Percentiles rank a stretch among this genome's conserved stretches.
phyloP scores from a whole-genome alignment of 2,888 invertebrate species.

The Allygus modestus region DNA sequence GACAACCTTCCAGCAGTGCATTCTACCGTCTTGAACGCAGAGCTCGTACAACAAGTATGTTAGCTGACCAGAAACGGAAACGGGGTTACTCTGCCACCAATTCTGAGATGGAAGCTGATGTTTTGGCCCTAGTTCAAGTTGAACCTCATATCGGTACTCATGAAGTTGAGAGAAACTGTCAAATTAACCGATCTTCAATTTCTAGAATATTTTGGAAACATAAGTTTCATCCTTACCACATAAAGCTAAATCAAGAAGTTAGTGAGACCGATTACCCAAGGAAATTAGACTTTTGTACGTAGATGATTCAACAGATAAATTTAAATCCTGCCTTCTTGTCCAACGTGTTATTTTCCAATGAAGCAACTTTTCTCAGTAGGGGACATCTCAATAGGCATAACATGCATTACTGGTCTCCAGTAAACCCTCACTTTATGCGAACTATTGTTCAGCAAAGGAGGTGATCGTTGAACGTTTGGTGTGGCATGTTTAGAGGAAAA shows the following conservation, averaged over 20 bases:
- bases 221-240: too few relatives aligned
- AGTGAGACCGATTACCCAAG: background rate
- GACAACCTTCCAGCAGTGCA: too few relatives aligned
- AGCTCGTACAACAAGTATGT: too few relatives aligned
- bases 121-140: too few relatives aligned
- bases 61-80: too few relatives aligned
- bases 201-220: too few relatives aligned
- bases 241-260: background rate
- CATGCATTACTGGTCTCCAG: background rate
- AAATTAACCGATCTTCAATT: too few relatives aligned
- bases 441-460: background rate
- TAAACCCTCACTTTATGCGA: background rate
- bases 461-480: background rate
- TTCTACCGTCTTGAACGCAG: too few relatives aligned
- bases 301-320: background rate
- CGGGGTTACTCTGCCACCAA: too few relatives aligned
- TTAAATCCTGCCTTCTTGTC: background rate
- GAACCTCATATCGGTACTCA: too few relatives aligned
- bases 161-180: too few relatives aligned
- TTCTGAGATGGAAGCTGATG: too few relatives aligned
- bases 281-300: background rate
- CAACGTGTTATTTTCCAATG: background rate
- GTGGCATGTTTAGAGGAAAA: background rate
- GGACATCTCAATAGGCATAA: background rate
- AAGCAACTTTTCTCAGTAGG: background rate